Conservation (phyloP, 2,888 invertebrate genomes). For the Leucophora obtusa region DNA sequence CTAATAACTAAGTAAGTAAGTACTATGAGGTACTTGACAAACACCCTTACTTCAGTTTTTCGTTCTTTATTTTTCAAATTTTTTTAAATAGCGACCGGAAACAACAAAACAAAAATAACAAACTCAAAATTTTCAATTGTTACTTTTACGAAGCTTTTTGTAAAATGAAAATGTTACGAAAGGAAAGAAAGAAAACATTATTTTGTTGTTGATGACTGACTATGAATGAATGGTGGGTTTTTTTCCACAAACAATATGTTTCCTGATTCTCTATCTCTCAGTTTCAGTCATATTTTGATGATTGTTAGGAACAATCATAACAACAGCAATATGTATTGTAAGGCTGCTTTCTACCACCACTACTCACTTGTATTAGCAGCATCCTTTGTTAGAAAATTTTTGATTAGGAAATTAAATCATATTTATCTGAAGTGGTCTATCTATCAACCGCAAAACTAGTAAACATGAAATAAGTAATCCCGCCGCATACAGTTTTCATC, state of each 20-base stretch:
- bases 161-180: constrained; percentile 56
- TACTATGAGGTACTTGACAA: constrained; percentile 52
- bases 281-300: constrained; percentile 29
- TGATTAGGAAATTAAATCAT: constrained; percentile 69
- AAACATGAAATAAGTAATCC: constrained; percentile 7
- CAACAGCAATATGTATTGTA: neutral
- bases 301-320: constrained; percentile 17
- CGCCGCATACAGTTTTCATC: neutral
- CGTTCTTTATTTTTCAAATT: neutral
- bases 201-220: constrained; percentile 49
- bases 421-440: constrained; percentile 65
- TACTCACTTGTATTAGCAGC: constrained; percentile 32
- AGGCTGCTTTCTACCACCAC: neutral
- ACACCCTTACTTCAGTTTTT: constrained; percentile 49
- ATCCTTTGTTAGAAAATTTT: constrained; percentile 56
- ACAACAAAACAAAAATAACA: constrained; percentile 57
- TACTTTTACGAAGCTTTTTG: constrained; percentile 59
- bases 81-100: constrained; percentile 40
- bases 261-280: constrained; percentile 48
- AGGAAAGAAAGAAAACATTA: constrained; percentile 55
- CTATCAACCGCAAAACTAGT: constrained; percentile 59
- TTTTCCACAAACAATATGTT: constrained; percentile 59
- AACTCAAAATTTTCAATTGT: constrained; percentile 59
- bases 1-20: constrained; percentile 45
- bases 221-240: constrained; percentile 55